phyloP scores from a whole-genome alignment of 2,113 vertebrate genomes.

The Phaethon lepturus region DNA sequence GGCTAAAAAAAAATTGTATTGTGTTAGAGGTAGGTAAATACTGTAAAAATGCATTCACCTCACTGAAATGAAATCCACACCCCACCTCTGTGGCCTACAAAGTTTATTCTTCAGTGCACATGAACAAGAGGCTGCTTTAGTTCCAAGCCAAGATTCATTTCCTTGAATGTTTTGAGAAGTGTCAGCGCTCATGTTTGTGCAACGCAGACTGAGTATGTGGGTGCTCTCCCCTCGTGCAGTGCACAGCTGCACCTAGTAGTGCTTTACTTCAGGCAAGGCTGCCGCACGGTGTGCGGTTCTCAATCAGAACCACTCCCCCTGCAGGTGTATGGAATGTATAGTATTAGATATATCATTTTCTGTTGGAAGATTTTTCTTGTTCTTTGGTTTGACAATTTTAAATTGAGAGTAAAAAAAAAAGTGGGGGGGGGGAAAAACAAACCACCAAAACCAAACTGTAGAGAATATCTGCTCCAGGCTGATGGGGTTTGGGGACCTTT shows the following conservation, averaged over 20 bases:
- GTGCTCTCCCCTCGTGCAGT: fast-evolving
- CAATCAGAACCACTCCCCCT: background rate
- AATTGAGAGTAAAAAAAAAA: background rate
- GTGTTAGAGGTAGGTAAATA: background rate
- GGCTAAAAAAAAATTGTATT: background rate
- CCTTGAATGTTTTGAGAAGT: background rate
- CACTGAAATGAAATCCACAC: background rate
- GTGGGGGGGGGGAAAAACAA: too few relatives aligned
- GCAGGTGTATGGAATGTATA: background rate
- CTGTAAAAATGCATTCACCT: background rate
- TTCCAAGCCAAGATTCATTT: background rate
- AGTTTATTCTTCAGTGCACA: background rate
- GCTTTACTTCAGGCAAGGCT: background rate
- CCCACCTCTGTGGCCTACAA: background rate
- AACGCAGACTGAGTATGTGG: too few relatives aligned
- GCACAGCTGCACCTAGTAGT: background rate
- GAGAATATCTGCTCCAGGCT: background rate
- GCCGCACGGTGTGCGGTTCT: background rate
- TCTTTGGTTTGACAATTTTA: background rate
- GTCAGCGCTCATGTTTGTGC: background rate
- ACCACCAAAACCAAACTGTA: background rate
- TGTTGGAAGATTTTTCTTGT: background rate
- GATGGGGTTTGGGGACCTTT: background rate
- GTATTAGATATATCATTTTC: background rate
- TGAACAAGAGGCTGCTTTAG: background rate